Conservation (phyloP, 1,140 invertebrate genomes). For the Cephus cinctus region DNA sequence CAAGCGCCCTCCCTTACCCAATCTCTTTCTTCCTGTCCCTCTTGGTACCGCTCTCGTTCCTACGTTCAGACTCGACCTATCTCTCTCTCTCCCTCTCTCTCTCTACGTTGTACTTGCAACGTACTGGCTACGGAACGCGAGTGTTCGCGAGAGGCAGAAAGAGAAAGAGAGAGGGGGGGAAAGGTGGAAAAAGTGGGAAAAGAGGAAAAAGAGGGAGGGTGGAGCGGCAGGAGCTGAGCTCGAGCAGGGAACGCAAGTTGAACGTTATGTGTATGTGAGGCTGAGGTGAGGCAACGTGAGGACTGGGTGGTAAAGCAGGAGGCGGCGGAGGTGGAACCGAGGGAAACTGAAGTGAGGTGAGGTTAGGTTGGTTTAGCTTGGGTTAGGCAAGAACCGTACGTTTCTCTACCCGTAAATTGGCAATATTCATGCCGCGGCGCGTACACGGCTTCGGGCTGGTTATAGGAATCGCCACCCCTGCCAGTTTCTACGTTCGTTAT, state of each 20-base stretch:
- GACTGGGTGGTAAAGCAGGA: slow-evolving; percentile 18
- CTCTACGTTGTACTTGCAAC: slow-evolving; percentile 1
- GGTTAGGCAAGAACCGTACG: slow-evolving; percentile 40
- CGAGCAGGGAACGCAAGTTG: too few relatives aligned
- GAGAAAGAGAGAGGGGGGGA: slow-evolving; percentile 4
- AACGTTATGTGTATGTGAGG: too few relatives aligned
- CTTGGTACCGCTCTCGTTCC: too few relatives aligned
- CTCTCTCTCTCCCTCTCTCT: slow-evolving; percentile 12
- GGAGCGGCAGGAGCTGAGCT: slow-evolving; percentile 6
- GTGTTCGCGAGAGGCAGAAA: slow-evolving; percentile 3
- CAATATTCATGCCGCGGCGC: slow-evolving; percentile 39
- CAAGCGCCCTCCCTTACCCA: slow-evolving; percentile 34
- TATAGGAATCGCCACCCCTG: neutral
- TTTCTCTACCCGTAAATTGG: slow-evolving; percentile 37
- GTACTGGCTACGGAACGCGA: slow-evolving; percentile 1
- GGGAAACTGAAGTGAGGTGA: slow-evolving; percentile 16
- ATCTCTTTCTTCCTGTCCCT: neutral
- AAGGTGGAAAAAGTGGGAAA: slow-evolving; percentile 17
- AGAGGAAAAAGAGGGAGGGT: slow-evolving; percentile 31
- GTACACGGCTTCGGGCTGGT: slow-evolving; percentile 17
- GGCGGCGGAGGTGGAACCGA: slow-evolving; percentile 13
- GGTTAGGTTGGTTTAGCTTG: too few relatives aligned
- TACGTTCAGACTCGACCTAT: too few relatives aligned
- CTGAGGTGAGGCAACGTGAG: too few relatives aligned
- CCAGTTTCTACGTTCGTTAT: slow-evolving; percentile 24